A percentile compares a stretch with the other conserved stretches of the same genome.
Conservation (phyloP, 2,797 vertebrate species). For the Pseudopleuronectes americanus region DNA sequence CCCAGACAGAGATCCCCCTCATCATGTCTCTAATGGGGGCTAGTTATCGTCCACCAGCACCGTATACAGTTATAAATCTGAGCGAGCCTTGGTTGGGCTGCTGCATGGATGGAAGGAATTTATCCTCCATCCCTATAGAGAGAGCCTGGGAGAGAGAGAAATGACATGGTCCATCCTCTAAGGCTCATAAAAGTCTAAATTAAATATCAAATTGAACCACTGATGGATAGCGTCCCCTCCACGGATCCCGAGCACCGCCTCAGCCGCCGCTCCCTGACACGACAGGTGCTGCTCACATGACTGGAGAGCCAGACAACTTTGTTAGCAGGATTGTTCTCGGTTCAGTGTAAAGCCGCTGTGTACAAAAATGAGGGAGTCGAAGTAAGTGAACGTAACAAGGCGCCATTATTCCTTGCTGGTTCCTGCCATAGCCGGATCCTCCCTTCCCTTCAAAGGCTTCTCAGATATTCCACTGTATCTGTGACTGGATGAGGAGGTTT, state of each 20-base stretch:
- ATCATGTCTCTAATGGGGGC: slow-evolving; percentile 39
- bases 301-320: slow-evolving; percentile 82
- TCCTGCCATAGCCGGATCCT: slow-evolving; percentile 52
- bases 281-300: slow-evolving; percentile 82
- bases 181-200: slow-evolving; percentile 88
- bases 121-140: slow-evolving; percentile 81
- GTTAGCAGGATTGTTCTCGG: slow-evolving; percentile 73
- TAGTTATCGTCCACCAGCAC: slow-evolving; percentile 55
- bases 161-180: slow-evolving; percentile 84
- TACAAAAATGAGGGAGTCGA: slow-evolving; percentile 54
- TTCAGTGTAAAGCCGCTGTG: slow-evolving; percentile 49
- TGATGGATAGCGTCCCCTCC: slow-evolving; percentile 82
- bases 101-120: slow-evolving; percentile 80
- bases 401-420: slow-evolving; percentile 53
- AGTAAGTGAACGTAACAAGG: slow-evolving; percentile 56
- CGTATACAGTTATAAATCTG: slow-evolving; percentile 79
- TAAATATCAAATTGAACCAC: slow-evolving; percentile 88
- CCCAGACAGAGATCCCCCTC: slow-evolving; percentile 27
- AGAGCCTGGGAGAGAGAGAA: slow-evolving; percentile 77
- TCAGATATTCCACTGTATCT: slow-evolving; percentile 51
- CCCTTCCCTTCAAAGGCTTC: slow-evolving; percentile 57
- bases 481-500: slow-evolving; percentile 57
- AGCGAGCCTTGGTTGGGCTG: slow-evolving; percentile 65
- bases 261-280: slow-evolving; percentile 62
- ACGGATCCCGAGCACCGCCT: slow-evolving; percentile 72